These are phyloP conservation scores for Lucilia cuprina DNA, from an alignment of 1,140 invertebrate genomes.

Conservation along the genomic window DNA sequence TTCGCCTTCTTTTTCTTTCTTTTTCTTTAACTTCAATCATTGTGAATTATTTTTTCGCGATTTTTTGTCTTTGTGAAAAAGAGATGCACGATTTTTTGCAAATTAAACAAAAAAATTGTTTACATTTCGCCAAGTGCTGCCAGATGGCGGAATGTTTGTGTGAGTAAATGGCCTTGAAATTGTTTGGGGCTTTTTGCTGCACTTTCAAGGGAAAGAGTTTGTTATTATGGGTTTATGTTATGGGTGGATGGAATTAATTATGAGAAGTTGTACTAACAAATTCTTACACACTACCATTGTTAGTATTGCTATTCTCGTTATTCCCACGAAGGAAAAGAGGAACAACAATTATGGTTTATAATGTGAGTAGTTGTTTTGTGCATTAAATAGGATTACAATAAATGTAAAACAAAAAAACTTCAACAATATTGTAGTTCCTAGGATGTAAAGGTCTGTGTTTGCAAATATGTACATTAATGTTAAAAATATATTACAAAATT, in stretches of 20 bases:
- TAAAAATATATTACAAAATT: too few relatives aligned
- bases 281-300: too few relatives aligned
- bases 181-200: background rate
- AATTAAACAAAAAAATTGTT: constrained; percentile 6
- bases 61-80: background rate
- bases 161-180: background rate
- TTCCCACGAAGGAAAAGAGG: too few relatives aligned
- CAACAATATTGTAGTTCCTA: too few relatives aligned
- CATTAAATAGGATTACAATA: too few relatives aligned
- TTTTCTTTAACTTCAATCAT: background rate
- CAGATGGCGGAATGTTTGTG: background rate
- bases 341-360: too few relatives aligned
- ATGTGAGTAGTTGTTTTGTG: too few relatives aligned
- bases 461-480: too few relatives aligned
- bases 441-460: too few relatives aligned
- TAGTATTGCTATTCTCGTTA: too few relatives aligned
- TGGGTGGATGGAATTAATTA: background rate
- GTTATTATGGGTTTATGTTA: background rate
- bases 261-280: background rate
- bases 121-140: background rate
- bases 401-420: too few relatives aligned
- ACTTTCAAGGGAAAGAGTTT: background rate
- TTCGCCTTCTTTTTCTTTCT: background rate
- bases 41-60: background rate
- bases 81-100: background rate